Percentiles rank a stretch among this genome's conserved stretches.
Conservation (phyloP, 2,797 vertebrate genomes). For the Ceryle rudis region DNA sequence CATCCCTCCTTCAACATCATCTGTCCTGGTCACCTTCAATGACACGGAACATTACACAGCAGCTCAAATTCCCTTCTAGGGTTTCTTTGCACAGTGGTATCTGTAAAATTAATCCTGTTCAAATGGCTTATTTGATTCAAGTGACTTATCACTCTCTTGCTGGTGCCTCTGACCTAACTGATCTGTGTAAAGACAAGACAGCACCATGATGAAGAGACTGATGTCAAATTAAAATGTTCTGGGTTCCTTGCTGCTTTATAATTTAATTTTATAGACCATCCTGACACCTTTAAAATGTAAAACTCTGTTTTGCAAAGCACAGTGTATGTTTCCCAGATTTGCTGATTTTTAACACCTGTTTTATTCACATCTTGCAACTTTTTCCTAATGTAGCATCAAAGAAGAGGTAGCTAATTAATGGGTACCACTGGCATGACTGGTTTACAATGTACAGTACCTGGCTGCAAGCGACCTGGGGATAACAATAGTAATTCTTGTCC, state of each 20-base stretch:
- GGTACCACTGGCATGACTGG: background rate
- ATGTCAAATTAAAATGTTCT: background rate
- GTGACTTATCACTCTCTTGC: background rate
- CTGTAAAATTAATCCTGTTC: constrained; percentile 3
- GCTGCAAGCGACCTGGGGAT: constrained; percentile 90
- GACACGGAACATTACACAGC: background rate
- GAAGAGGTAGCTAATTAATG: background rate
- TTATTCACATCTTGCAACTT: background rate
- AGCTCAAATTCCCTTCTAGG: background rate
- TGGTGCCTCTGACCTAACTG: background rate
- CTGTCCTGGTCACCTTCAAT: accelerated
- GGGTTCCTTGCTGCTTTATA: background rate
- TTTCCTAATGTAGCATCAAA: background rate
- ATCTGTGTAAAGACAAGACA: background rate
- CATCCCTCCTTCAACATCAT: background rate
- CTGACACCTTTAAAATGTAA: background rate
- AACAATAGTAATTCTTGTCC: constrained; percentile 92
- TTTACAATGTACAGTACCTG: constrained; percentile 80
- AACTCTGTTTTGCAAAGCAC: background rate
- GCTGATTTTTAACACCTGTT: background rate
- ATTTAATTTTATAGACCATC: background rate
- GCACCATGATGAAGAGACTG: background rate
- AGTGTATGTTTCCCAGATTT: background rate
- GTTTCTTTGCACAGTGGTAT: background rate
- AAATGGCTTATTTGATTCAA: constrained; percentile 3